Evolutionary conservation across 2,113 vertebrate genomes (phyloP).

Genomic region (Eolophus roseicapilla): DNA sequence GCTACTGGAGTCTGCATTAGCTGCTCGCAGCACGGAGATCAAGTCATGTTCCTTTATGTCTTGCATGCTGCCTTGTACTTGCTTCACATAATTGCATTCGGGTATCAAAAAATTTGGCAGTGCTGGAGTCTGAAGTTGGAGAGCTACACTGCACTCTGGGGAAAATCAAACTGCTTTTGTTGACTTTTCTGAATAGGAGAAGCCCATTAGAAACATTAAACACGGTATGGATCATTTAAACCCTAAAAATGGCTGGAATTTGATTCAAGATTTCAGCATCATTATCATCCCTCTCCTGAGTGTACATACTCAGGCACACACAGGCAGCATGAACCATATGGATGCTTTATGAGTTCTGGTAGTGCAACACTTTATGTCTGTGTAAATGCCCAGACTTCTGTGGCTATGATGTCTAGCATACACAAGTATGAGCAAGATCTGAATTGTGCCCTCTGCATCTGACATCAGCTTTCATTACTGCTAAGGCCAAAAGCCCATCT

Average conservation of each 20-base stretch:
- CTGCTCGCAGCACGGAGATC: background rate
- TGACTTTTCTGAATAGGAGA: background rate
- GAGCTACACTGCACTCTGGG: background rate
- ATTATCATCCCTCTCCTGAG: background rate
- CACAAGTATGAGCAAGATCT: background rate
- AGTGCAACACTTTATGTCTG: background rate
- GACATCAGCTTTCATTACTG: background rate
- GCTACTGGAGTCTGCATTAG: background rate
- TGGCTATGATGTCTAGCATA: background rate
- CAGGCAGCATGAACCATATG: background rate
- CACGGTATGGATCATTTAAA: background rate
- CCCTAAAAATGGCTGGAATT: background rate
- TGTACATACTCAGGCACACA: accelerated
- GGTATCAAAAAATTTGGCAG: background rate
- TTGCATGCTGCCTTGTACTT: background rate
- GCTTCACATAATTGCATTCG: background rate
- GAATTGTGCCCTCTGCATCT: background rate
- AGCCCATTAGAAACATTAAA: background rate
- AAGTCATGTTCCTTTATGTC: accelerated
- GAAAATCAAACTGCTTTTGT: background rate
- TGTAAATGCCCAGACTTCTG: background rate
- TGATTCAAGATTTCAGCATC: background rate
- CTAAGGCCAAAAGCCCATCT: background rate
- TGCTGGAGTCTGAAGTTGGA: background rate
- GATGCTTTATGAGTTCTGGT: background rate